Evolutionary conservation across 2,113 vertebrate genomes (phyloP).

Genomic region (Poicephalus gulielmi): DNA sequence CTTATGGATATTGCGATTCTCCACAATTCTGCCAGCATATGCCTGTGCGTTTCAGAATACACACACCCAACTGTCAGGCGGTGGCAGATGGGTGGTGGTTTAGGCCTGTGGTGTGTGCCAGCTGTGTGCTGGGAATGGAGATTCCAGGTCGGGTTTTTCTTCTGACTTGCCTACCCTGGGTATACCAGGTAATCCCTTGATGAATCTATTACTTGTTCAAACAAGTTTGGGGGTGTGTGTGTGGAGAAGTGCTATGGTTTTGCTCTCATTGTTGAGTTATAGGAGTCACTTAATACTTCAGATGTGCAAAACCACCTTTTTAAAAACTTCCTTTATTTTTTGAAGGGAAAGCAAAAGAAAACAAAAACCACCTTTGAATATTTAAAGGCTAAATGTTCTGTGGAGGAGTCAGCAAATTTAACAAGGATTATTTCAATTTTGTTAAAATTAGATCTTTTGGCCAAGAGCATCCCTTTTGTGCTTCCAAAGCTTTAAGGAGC

Average conservation of each 20-base stretch:
- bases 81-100: neutral
- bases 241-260: neutral
- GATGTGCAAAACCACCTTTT: neutral
- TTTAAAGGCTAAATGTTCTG: neutral
- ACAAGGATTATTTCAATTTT: neutral
- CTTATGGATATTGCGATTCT: neutral
- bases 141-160: slow-evolving; percentile 64
- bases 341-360: neutral
- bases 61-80: neutral
- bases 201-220: slow-evolving; percentile 65
- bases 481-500: neutral
- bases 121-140: neutral
- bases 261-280: neutral
- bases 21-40: neutral
- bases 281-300: neutral
- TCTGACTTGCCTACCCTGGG: neutral
- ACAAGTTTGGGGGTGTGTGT: neutral
- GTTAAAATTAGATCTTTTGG: neutral
- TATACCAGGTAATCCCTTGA: slow-evolving; percentile 38
- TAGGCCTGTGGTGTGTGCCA: neutral
- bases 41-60: neutral
- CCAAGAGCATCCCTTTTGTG: neutral
- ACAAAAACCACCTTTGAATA: neutral
- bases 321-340: neutral
- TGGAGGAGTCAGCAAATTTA: neutral